Evolutionary conservation across 1,140 invertebrate species (phyloP), one percentile per base, ranked within the genome.

Genomic region (Eupeodes corollae): DNA sequence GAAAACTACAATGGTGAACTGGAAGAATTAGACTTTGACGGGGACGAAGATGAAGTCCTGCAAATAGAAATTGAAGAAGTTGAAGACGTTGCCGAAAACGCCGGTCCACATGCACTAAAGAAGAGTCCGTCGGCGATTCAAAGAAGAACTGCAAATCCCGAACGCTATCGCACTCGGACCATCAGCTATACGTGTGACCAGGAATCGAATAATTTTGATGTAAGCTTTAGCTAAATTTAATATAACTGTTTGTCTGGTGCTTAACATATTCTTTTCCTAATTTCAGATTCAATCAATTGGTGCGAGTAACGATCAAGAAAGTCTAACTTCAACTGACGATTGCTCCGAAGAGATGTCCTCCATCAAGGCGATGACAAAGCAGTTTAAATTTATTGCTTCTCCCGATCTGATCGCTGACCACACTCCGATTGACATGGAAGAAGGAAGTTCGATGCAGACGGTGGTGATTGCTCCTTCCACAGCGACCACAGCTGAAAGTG

Each of bases 331-430:
- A 5, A 48, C 43, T 21, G 74, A 75, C 42, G 75, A 75, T 48
- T 73, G 73, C 50, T 67, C 73, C 51, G 73, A 70, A 42, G 75
- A 76, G 50, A 53, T 74, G 11, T 69, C 71, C 47, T 72, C 73
- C 3, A 69, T 73, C 9, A 52, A 53, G 10, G 54, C 56, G 30
- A 56, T 63, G 53, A 56, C 62, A 55, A 50, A 57, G n/a, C 50
- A 55, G 48, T 64, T 64, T 26, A 58, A 55, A 12, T 64, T 50
- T 38, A 62, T 64, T n/a, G 54, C 54, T 1, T 50, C 64, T 21
- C 50, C 59, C 0, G 45, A 53, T 16, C 44, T 62, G 14, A 13
- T 13, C 13, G 9, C 35, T 12, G 49, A 51, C 38, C 5, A 32
- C n/a, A 41, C 45, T 30, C 13, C 39, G 2, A 38, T 33, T n/a